A percentile compares a stretch with the other conserved stretches of the same genome.
Evolutionary conservation across 2,797 vertebrate species (phyloP).

Genomic region (Aeoliscus strigatus): DNA sequence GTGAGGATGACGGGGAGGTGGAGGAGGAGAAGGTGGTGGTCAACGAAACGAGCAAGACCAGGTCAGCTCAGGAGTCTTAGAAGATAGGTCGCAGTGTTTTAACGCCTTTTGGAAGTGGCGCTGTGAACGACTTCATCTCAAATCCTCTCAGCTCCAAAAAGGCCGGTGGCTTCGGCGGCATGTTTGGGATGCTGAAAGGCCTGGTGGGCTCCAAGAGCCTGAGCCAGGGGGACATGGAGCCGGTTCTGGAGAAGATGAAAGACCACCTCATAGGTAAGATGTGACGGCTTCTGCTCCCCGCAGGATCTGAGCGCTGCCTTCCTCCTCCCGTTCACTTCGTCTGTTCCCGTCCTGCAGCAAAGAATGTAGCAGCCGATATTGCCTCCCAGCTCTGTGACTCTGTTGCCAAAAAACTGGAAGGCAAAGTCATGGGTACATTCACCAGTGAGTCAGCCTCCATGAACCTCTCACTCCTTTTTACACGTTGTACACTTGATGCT

Average conservation of each 20-base stretch:
- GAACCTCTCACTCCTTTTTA: too few species aligned
- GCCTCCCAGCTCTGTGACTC: slow-evolving; percentile 92
- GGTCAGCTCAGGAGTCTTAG: too few species aligned
- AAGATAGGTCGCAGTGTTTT: too few species aligned
- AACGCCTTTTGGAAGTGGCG: background rate
- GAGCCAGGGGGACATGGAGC: slow-evolving; percentile 87
- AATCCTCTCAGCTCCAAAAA: slow-evolving; percentile 76
- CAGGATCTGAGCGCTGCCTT: background rate
- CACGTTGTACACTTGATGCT: too few species aligned
- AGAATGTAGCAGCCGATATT: slow-evolving; percentile 97
- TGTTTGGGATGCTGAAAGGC: slow-evolving; percentile 98
- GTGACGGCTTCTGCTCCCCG: background rate
- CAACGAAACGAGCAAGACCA: slow-evolving; percentile 47
- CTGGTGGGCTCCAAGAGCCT: slow-evolving; percentile 96
- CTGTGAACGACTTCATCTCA: background rate
- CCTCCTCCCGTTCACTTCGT: background rate
- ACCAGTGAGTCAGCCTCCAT: slow-evolving; percentile 82
- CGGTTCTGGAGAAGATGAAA: slow-evolving; percentile 95
- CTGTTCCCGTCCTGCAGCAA: slow-evolving; percentile 71
- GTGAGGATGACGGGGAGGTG: slow-evolving; percentile 78
- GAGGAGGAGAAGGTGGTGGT: slow-evolving; percentile 54
- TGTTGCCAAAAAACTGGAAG: slow-evolving; percentile 95
- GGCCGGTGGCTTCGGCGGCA: slow-evolving; percentile 82
- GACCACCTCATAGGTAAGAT: slow-evolving; percentile 94
- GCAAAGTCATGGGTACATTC: slow-evolving; percentile 99